Evolutionary conservation across 2,113 vertebrate genomes (phyloP), one percentile per base, ranked within the genome.

Genomic region (Trichechus manatus): DNA sequence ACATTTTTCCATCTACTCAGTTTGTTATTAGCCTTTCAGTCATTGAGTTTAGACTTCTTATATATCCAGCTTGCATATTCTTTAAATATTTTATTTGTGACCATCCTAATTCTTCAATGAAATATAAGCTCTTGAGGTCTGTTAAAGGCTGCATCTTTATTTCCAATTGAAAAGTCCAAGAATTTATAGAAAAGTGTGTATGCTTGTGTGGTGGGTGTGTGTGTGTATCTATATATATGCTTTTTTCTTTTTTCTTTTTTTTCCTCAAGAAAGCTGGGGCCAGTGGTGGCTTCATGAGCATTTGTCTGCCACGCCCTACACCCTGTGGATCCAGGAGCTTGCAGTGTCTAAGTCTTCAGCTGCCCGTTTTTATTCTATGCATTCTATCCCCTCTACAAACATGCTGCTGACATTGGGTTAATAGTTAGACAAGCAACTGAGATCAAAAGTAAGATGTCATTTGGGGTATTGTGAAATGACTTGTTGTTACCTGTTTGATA

Each of bases 71-170:
- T 93, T 84, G 29, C 23, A 59, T 87, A 72, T 87, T 66, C 29
- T 31, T 85, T 44, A 59, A 56, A 25, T 91, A 94, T 63, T 92
- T 89, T 61, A 66, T 44, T 92, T 80, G 25, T 59, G 70, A 36
- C 39, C 59, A 10, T 83, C 17, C 20, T 80, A 93, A 88, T 33
- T 91, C 31, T 75, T 91, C 25, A 96, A 81, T 33, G 82, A 75
- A 90, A 64, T 83, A 15, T 63, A 89, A 88, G 42, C 1, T 36
- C 75, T 89, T 25, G 7, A 89, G 3, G 20, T 39, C 39, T 74
- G 50, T 84, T 81, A 31, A 82, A 82, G 7, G 0, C 15, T 70
- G 3, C 2, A 31, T 14, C 42, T 80, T 91, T 61, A 79, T 79
- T 82, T 93, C 13, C 66, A 74, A 47, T 70, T 17, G 4, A 90